Evolutionary conservation across 2,113 vertebrate genomes (phyloP).

Genomic region (Axis porcinus): DNA sequence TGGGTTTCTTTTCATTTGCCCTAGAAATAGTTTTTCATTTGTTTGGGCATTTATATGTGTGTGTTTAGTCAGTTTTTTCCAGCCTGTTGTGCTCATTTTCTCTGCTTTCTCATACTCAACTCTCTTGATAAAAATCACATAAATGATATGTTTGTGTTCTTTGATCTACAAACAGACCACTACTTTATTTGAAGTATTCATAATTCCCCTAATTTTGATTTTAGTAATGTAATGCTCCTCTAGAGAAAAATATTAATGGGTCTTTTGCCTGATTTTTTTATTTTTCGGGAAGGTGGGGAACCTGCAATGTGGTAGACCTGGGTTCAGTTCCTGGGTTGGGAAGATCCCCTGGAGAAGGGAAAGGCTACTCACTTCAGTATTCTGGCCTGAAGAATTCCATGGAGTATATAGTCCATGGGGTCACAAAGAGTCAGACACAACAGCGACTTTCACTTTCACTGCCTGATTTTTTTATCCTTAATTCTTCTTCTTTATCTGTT

Average conservation of each 20-base stretch:
- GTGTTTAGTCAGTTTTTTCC: background rate
- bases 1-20: conserved; percentile 37
- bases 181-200: conserved; percentile 29
- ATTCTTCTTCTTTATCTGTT: background rate
- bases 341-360: background rate
- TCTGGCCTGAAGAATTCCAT: background rate
- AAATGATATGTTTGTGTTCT: background rate
- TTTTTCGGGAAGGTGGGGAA: background rate
- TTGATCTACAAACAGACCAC: conserved; percentile 25
- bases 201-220: conserved; percentile 37
- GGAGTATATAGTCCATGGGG: background rate
- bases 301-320: background rate
- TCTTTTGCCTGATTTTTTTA: conserved; percentile 25
- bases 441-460: background rate
- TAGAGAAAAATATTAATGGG: conserved; percentile 14
- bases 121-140: conserved; percentile 29
- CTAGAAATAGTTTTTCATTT: conserved; percentile 25
- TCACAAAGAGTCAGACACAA: background rate
- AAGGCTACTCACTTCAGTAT: background rate
- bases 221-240: background rate
- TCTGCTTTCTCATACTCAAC: conserved; percentile 10
- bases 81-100: background rate
- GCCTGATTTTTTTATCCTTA: conserved; percentile 2
- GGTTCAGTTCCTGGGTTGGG: background rate
- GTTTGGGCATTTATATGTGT: background rate